phyloP scores from a whole-genome alignment of 2,888 invertebrate species.

The Gymnoscelis rufifasciata region DNA sequence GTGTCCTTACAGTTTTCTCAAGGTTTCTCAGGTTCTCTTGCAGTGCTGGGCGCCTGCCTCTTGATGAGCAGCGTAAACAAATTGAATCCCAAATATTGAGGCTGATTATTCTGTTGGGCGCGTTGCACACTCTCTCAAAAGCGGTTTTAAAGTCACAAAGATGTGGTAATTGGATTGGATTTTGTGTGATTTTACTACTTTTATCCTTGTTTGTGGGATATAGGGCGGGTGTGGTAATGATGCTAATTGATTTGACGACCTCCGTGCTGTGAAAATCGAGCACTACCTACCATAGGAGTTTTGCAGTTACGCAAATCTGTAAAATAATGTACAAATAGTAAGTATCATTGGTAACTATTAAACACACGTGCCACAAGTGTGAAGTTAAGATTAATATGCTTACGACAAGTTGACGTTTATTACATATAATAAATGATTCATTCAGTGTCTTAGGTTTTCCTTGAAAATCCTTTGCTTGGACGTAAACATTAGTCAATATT shows the following conservation, averaged over 20 bases:
- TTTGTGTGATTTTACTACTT: constrained; percentile 62
- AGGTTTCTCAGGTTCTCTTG: constrained; percentile 62
- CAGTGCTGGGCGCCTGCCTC: constrained; percentile 59
- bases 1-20: constrained; percentile 56
- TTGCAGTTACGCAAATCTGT: no score
- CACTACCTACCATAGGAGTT: no score
- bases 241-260: neutral
- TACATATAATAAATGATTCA: neutral
- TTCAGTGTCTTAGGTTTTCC: neutral
- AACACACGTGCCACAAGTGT: neutral
- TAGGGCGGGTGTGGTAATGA: constrained; percentile 33
- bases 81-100: constrained; percentile 68
- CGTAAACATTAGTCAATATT: neutral
- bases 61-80: constrained; percentile 60
- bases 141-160: constrained; percentile 73
- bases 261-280: neutral
- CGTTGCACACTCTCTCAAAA: constrained; percentile 45
- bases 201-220: constrained; percentile 54
- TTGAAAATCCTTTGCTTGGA: neutral
- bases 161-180: constrained; percentile 70
- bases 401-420: neutral
- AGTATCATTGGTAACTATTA: no score
- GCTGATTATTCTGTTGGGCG: constrained; percentile 63
- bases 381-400: neutral
- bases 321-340: no score